These are phyloP conservation scores for Barypeithes pellucidus DNA, from an alignment of 2,888 invertebrate species.

Conservation along the genomic window DNA sequence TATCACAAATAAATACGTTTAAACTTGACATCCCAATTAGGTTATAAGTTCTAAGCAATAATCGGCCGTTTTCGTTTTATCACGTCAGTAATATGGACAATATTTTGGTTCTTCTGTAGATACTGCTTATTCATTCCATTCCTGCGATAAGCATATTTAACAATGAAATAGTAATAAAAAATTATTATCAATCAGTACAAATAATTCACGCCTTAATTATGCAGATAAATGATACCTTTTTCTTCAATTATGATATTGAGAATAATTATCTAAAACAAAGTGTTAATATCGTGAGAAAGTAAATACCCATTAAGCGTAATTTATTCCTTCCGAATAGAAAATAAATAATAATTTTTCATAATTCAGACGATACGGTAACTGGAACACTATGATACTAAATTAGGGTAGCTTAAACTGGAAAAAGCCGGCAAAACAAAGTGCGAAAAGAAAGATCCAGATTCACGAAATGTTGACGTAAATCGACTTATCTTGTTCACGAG, in stretches of 20 bases:
- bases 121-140: too few species aligned
- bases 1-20: too few species aligned
- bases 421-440: constrained; percentile 22
- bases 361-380: background rate
- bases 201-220: constrained; percentile 1
- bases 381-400: background rate
- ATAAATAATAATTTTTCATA: background rate
- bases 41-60: too few species aligned
- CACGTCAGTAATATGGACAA: too few species aligned
- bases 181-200: constrained; percentile 2
- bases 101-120: too few species aligned
- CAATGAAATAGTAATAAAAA: constrained; percentile 19
- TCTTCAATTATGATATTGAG: background rate
- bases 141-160: background rate
- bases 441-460: constrained; percentile 31
- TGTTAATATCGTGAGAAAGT: background rate
- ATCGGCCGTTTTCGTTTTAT: too few species aligned
- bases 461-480: constrained; percentile 39
- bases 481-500: constrained; percentile 46
- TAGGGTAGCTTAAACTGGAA: constrained; percentile 40
- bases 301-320: background rate
- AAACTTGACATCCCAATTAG: too few species aligned
- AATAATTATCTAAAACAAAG: constrained; percentile 23
- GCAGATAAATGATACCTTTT: background rate
- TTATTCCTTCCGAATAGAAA: background rate